A percentile compares a stretch with the other conserved stretches of the same genome.
phyloP scores from a whole-genome alignment of 2,797 vertebrate species.

The Trachops cirrhosus region DNA sequence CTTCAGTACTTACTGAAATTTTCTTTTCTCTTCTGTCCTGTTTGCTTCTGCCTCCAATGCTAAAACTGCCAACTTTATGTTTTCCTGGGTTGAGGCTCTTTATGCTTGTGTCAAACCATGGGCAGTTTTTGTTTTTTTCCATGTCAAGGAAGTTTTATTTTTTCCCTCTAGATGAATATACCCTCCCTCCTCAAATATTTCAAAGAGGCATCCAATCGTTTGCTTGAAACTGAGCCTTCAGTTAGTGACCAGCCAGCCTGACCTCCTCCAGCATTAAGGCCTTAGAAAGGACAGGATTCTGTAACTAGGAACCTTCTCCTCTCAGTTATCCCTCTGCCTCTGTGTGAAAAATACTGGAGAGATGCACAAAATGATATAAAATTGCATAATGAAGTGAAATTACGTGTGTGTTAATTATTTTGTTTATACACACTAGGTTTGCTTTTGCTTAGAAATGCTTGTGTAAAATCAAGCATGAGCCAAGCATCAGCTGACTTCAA shows the following conservation, averaged over 20 bases:
- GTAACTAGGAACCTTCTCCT: background rate
- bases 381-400: background rate
- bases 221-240: constrained; percentile 37
- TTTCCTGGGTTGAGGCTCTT: constrained; percentile 52
- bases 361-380: background rate
- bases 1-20: background rate
- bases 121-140: constrained; percentile 39
- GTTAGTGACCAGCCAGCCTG: constrained; percentile 44
- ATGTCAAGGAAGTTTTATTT: constrained; percentile 62
- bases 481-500: background rate
- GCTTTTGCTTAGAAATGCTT: background rate
- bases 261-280: background rate
- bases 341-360: background rate
- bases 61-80: constrained; percentile 52
- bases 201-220: constrained; percentile 61
- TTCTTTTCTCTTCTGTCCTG: constrained; percentile 16
- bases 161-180: constrained; percentile 59
- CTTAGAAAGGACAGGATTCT: background rate
- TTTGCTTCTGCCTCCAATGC: background rate
- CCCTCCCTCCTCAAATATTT: constrained; percentile 67
- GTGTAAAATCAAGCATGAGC: background rate
- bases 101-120: constrained; percentile 59
- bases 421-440: background rate
- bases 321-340: background rate
- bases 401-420: background rate